These are phyloP conservation scores for Rattus rattus DNA, from an alignment of 2,113 vertebrate species.

Conservation along the genomic window DNA sequence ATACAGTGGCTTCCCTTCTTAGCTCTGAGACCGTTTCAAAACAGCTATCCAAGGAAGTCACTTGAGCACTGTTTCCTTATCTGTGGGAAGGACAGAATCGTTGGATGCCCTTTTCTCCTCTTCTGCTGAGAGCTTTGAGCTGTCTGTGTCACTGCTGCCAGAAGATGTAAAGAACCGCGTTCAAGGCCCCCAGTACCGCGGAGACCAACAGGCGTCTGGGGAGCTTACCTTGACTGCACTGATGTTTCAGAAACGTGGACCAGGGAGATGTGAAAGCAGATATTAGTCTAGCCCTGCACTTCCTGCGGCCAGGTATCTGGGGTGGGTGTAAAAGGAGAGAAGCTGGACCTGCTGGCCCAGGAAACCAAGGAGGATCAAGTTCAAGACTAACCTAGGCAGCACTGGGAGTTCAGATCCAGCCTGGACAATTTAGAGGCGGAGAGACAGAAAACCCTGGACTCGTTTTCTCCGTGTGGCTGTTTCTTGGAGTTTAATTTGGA, in stretches of 20 bases:
- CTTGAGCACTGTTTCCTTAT: slow-evolving; percentile 53
- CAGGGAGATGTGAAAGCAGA: neutral
- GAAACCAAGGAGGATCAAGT: neutral
- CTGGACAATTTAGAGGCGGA: neutral
- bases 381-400: neutral
- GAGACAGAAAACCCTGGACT: neutral
- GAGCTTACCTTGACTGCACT: neutral
- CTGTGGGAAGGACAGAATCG: slow-evolving; percentile 52
- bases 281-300: neutral
- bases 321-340: neutral
- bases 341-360: neutral
- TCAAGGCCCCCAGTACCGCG: neutral
- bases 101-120: neutral
- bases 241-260: slow-evolving; percentile 20
- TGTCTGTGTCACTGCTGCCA: neutral
- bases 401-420: neutral
- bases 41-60: slow-evolving; percentile 52
- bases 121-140: neutral
- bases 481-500: neutral
- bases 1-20: neutral
- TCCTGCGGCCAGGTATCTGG: neutral
- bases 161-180: neutral
- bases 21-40: neutral
- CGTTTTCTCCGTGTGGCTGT: neutral
- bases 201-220: neutral